Percentiles rank a stretch among this genome's conserved stretches.
Conservation (phyloP, 53 echinoderm and acorn worm species). For the Temnopleurus reevesii region DNA sequence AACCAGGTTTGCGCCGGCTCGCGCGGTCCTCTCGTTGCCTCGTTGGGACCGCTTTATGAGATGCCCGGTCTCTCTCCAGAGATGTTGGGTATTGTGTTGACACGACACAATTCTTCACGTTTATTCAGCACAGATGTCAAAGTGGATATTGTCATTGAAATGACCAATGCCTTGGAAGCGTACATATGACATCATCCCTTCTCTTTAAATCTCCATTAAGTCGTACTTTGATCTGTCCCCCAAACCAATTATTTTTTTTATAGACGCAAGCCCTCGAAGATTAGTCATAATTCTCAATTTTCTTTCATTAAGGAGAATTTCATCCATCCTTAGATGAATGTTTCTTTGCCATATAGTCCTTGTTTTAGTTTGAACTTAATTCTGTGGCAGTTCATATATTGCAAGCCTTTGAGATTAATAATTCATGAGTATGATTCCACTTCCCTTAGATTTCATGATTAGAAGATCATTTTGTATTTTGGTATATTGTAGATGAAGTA, state of each 20-base stretch:
- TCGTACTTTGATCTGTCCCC: background rate
- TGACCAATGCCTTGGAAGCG: background rate
- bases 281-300: background rate
- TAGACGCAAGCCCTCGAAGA: background rate
- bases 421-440: background rate
- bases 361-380: too few species aligned
- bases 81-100: constrained; percentile 19
- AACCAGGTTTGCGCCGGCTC: background rate
- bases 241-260: background rate
- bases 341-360: too few species aligned
- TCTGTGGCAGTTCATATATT: too few species aligned
- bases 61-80: background rate
- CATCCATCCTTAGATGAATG: too few species aligned
- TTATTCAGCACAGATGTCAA: constrained; percentile 29
- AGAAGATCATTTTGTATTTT: background rate
- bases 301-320: background rate
- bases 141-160: constrained; percentile 3
- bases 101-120: constrained; percentile 26
- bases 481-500: too few species aligned
- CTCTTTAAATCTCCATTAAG: background rate
- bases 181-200: background rate
- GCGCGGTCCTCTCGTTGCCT: background rate
- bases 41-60: background rate
- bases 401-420: background rate
- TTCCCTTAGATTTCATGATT: background rate